phyloP scores from a whole-genome alignment of 2,113 vertebrate species.

The Chlamydotis undulata region DNA sequence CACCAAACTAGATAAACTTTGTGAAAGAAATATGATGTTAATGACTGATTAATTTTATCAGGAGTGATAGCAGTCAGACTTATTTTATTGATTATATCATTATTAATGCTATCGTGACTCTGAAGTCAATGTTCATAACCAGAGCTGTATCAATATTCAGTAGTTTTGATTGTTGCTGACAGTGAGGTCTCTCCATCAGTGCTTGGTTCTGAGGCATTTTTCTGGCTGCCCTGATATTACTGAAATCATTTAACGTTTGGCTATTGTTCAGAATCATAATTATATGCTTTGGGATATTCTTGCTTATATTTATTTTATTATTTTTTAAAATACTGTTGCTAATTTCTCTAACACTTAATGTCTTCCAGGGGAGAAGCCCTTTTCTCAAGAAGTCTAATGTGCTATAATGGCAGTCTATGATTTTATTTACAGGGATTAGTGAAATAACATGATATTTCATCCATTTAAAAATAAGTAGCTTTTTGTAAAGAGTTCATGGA shows the following conservation, averaged over 20 bases:
- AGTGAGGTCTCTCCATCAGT: background rate
- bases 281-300: background rate
- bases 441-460: background rate
- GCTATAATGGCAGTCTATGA: background rate
- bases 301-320: background rate
- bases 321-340: background rate
- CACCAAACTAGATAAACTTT: background rate
- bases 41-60: background rate
- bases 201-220: background rate
- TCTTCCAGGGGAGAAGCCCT: background rate
- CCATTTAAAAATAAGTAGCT: background rate
- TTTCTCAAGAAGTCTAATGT: background rate
- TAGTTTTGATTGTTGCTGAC: background rate
- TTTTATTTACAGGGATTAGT: background rate
- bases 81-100: background rate
- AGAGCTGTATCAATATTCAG: background rate
- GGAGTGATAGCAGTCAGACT: background rate
- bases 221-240: background rate
- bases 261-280: background rate
- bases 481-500: background rate
- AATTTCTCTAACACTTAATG: background rate
- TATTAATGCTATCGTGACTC: background rate
- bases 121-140: background rate
- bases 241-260: background rate
- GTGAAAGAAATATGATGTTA: background rate